Evolutionary conservation across 2,113 vertebrate species (phyloP), one percentile per base, ranked within the genome.

Genomic region (Rhodinocichla rosea): DNA sequence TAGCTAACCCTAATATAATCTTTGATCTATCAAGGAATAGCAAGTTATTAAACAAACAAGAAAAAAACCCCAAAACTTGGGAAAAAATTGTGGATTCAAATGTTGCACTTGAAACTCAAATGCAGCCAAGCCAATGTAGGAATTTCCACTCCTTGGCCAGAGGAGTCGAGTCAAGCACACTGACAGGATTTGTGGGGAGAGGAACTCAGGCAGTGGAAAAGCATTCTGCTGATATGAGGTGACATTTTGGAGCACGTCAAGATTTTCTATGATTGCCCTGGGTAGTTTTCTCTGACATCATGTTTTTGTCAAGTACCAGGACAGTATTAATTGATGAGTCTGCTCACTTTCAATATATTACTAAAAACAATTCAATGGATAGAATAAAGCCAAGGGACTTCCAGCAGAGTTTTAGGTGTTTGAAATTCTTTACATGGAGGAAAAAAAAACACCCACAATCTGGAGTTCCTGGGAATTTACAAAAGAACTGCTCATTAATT

Each of bases 201-300:
- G 42, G 5, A 85, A 30, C 47, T 42, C 14, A 53, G 53, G 44
- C 88, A 83, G 53, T 39, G 76, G 69, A 56, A 86, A 71, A 81
- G 52, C 69, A 39, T 87, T 89, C 56, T 75, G 45, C 56, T 90
- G 53, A 76, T 92, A 89, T 12, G 2, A 52, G 45, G 44, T 65
- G 73, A 69, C 26, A 92, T 60, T 87, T 90, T 87, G 73, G 45
- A 90, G 60, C 5, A 0, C 44, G 82, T 37, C 50, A 67, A 69
- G 47, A 50, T 55, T 95, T 82, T 64, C 78, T 55, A 53, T 92
- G 68, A 89, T 94, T 92, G 88, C 73, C 90, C 86, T 92, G 90
- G 69, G 68, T 76, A 56, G 49, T 52, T 83, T 71, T 63, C 24
- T 77, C 63, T 96, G 49, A 78, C 40, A 75, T 62, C 35, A 59